Percentiles rank a stretch among this genome's conserved stretches.
phyloP scores from a whole-genome alignment of 1,140 invertebrate genomes.

The Sarcophaga peregrina region DNA sequence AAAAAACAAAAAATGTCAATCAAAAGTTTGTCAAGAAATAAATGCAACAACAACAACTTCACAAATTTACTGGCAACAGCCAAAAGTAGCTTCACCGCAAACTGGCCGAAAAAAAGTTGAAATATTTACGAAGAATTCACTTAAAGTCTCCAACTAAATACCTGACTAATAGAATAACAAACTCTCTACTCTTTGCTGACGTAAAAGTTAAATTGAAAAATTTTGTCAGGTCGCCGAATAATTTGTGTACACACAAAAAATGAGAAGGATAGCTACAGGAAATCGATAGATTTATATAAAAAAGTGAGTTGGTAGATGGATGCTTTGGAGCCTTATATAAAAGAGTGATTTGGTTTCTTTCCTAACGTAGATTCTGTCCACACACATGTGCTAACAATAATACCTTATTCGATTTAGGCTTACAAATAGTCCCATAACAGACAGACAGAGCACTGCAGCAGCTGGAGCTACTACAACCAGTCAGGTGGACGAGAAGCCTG shows the following conservation, averaged over 20 bases:
- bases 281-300: too few species aligned
- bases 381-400: too few species aligned
- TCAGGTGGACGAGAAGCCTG: too few species aligned
- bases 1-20: not conserved
- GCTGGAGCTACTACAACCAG: too few species aligned
- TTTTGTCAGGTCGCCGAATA: not conserved
- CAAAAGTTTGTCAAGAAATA: conserved; percentile 11
- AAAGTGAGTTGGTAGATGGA: too few species aligned
- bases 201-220: conserved; percentile 15
- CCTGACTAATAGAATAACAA: not conserved
- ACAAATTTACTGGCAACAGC: not conserved
- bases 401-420: too few species aligned
- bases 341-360: too few species aligned
- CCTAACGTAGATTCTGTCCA: too few species aligned
- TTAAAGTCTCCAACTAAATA: not conserved
- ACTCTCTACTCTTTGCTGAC: not conserved
- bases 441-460: too few species aligned
- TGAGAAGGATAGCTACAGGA: not conserved
- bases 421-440: too few species aligned
- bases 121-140: too few species aligned
- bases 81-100: not conserved
- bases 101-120: not conserved
- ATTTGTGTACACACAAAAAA: not conserved
- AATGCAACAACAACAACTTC: not conserved
- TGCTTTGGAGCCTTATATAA: too few species aligned